Evolutionary conservation across 2,888 invertebrate genomes (phyloP).

Genomic region (Stomorhina lunata): DNA sequence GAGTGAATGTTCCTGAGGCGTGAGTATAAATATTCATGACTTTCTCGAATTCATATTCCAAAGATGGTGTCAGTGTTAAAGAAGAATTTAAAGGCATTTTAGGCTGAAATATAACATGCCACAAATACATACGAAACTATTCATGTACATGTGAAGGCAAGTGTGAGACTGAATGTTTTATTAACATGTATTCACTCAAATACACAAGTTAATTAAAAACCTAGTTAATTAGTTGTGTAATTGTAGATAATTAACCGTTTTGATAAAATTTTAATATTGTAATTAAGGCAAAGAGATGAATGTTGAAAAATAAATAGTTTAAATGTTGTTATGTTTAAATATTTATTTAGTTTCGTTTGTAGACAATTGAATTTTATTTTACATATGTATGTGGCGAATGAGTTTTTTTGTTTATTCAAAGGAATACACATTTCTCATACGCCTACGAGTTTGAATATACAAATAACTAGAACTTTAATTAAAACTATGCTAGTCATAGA

Average conservation of each 20-base stretch:
- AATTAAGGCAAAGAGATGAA: not conserved
- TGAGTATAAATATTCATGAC: conserved; percentile 40
- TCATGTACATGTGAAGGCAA: not conserved
- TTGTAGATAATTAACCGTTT: conserved; percentile 63
- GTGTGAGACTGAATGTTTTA: not conserved
- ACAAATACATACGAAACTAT: conserved; percentile 21
- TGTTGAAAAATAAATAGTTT: not conserved
- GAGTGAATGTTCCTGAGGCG: conserved; percentile 11
- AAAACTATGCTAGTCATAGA: too few species aligned
- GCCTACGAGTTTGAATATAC: not conserved
- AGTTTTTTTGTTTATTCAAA: not conserved
- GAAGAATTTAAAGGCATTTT: conserved; percentile 54
- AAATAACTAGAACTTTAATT: too few species aligned
- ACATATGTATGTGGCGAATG: not conserved
- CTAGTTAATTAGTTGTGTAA: conserved; percentile 66
- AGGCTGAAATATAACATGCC: conserved; percentile 13
- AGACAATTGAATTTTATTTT: not conserved
- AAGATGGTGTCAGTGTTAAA: conserved; percentile 17
- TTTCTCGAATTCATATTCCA: conserved; percentile 14
- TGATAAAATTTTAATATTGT: conserved; percentile 61
- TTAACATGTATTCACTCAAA: conserved; percentile 14
- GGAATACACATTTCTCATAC: conserved; percentile 1
- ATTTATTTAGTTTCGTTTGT: not conserved
- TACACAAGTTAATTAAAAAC: conserved; percentile 62
- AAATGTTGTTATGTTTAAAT: not conserved